Evolutionary conservation across 2,797 vertebrate species (phyloP), one percentile per base, ranked within the genome.

Genomic region (Vultur gryphus): DNA sequence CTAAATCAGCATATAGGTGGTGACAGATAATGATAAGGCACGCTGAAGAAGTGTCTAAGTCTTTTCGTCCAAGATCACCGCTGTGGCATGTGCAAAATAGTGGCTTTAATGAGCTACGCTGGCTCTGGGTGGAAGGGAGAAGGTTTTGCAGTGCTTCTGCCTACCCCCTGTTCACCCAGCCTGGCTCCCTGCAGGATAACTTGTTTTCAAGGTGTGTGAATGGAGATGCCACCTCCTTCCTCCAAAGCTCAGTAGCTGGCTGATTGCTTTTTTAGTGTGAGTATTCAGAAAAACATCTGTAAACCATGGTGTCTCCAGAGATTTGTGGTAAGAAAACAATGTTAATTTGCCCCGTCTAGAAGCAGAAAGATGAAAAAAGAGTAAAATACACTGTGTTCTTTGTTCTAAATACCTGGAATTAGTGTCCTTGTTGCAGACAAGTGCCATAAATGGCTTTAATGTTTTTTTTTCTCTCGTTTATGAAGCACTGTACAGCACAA

Each of bases 361-460:
- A 93, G 57, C 24, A 92, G 84, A 92, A 84, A 78, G 70, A 80
- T 84, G 43, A 84, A 88, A 72, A 89, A 84, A 39, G 46, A 64
- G 5, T 64, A 65, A 87, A 95, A 78, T 57, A 89, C 65, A 48
- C 57, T 70, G 26, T 35, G 43, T 84, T 90, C 66, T 83, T 85
- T 94, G 41, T 85, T 95, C 41, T 41, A 76, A 92, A 86, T 92
- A 91, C 62, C 59, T 92, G 80, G 70, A 93, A 93, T 79, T 69
- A 80, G 28, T 8, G 23, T 67, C 55, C 51, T 65, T 88, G 39
- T 44, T 91, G 71, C 43, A 87, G 76, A 70, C 35, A 89, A 92
- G 58, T 92, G 39, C 54, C 18, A 19, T 66, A 93, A 87, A 65
- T 44, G 57, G 26, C 49, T 91, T 84, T 84, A 83, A 52, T 2